Evolutionary conservation across 1,140 invertebrate genomes (phyloP), one percentile per base, ranked within the genome.

Genomic region (Acyrthosiphon pisum): DNA sequence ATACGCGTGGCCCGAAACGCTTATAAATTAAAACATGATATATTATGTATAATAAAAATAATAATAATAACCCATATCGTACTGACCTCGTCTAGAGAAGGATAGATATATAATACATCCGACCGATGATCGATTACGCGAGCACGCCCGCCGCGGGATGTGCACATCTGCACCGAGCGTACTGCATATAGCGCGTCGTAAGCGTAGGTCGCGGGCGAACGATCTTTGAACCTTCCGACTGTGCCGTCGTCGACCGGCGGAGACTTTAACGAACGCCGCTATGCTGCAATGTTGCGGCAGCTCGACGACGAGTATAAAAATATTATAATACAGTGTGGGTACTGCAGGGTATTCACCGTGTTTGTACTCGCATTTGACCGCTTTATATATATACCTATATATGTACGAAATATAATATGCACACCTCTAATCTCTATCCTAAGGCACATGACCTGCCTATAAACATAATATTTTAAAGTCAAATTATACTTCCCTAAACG

Each of bases 181-280:
- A 68, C n/a, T 76, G 8, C n/a, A 76, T 6, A 18, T 6, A 14
- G 23, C 14, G 60, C 60, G n/a, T 50, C 86, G n/a, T 30, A 48
- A 41, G 30, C 86, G 44, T 87, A 14, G 41, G 26, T 14, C n/a
- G 20, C 60, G 41, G 46, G n/a, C 46, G 9, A 26, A 35, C 76
- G 91, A 92, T 83, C 91, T 92, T 92, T 83, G 91, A 92, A 83
- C 91, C 76, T 22, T 37, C 90, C 53, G 53, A 50, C 46, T 20
- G 86, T 11, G 22, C 35, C 26, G 44, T 23, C 9, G 11, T 41
- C 14, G 84, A 2, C 11, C 11, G 88, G 8, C 35, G 46, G 76
- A 83, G 91, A 92, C 91, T 84, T 92, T 84, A 83, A 92, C 76
- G 91, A 30, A n/a, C 60, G 60, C 60, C 14, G 90, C n/a, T 18